Base-by-base conservation (phyloP, 2,797 vertebrate species). In the Eleutherodactylus coqui region DNA sequence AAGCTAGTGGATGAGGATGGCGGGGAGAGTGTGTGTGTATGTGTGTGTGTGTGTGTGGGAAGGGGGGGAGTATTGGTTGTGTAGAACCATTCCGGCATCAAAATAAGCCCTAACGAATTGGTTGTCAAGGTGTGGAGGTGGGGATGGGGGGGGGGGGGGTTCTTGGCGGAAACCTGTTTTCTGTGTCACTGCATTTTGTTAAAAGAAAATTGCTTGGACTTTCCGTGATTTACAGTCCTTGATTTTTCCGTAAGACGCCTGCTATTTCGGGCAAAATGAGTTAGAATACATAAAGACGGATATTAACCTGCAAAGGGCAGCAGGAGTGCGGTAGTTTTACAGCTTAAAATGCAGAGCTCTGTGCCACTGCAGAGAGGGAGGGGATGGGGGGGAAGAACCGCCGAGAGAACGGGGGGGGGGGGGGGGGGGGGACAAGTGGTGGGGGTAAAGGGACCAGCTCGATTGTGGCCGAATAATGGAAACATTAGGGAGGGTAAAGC, bases 261-360 rank as follows among this genome's bases (percentile, higher is more conserved):
- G 77, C 77, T 80, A 69, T 60, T 80, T 62, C 77, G 16, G 21
- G 41, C 70, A 86, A 82, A 75, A 86, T 34, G 67, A 81, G 64
- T 53, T 75, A 29, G 85, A 79, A 82, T 45, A 76, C 70, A 76
- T 75, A 86, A 76, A 86, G 38, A 82, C 32, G 43, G 41, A 80
- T 64, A 86, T 82, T 82, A 86, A 82, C 79, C 79, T 82, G 79
- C 75, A 75, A 82, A 76, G 64, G 29, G 81, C 43, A 53, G 51
- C 43, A 11, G 43, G 43, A 51, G 85, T 24, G 45, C 47, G 55
- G 45, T 70, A 51, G 21, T 70, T 76, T 4, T n/a, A 13, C 62
- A 67, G 82, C 60, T 78, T 77, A 85, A 81, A 60, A 77, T 79
- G 70, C 80, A 45, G 38, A 43, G 58, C 55, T 82, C 53, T n/a